Base-by-base conservation (phyloP, 1,140 invertebrate species). In the Brachionus rotundiformis region DNA sequence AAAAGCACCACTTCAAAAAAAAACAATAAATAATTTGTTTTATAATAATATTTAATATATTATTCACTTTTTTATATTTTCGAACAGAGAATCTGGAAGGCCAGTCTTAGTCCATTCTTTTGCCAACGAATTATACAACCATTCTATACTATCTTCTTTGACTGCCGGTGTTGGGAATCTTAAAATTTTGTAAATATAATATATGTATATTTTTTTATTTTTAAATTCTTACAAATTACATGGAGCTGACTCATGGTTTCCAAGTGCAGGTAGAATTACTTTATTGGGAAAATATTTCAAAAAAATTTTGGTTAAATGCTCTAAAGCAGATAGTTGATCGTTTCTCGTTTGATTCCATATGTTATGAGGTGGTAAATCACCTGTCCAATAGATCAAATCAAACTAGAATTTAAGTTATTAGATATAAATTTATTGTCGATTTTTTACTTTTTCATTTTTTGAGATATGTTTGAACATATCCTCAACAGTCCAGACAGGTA, bases 301-400 rank as follows among this genome's bases (percentile, higher is more conserved):
- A 82, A 94, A 92, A 86, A 92, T 92, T 33, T 90, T 84, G 76
- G 93, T 91, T 0, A 94, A 93, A 83, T 94, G 92, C 83, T 93
- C 92, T 1, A 97, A 88, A 41, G 95, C 92, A 85, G 92, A 92
- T 2, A 95, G 85, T 86, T 97, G 96, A 86, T 95, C 93, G 83
- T 93, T 91, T 85, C 92, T 91, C 0, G 95, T 95, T 88, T 98
- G 95, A 86, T 98, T 96, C 96, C 96, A 98, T 0, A 98, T 92
- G 86, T 98, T 95, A 85, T 99, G 96, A 0, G 95, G 93, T 23
- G 95, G 95, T 65, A 98, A 87, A 89, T 99, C 96, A 2, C 96
- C 96, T 0, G 96, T 98, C 94, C 95, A 98, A 16, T 97, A 87
- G 83, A 98, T 96, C 86, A 96, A 97, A 88, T 98, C 95, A 73